phyloP scores from a whole-genome alignment of 2,797 vertebrate species.

The Brachyalestes nurse region DNA sequence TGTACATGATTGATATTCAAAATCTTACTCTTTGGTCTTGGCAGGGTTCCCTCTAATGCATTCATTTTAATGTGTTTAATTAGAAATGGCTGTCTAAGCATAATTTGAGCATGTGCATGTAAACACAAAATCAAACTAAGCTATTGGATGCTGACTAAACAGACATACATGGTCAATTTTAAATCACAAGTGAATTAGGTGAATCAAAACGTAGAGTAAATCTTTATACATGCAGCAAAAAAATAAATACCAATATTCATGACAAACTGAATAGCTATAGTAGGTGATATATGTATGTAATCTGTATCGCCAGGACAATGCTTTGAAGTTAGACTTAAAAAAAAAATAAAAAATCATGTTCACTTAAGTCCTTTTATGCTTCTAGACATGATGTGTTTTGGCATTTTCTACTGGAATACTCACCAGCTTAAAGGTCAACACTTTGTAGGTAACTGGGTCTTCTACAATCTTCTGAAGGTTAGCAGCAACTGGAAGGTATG shows the following conservation, averaged over 20 bases:
- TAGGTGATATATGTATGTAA: too few relatives aligned
- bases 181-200: neutral
- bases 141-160: neutral
- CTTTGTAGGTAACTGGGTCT: constrained; percentile 94
- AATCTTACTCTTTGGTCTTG: constrained; percentile 1
- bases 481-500: constrained; percentile 90
- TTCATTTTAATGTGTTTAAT: constrained; percentile 31
- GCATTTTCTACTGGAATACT: constrained; percentile 75
- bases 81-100: constrained; percentile 27
- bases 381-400: neutral
- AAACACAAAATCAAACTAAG: constrained; percentile 19
- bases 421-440: constrained; percentile 98
- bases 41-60: neutral
- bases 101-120: constrained; percentile 30
- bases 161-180: neutral
- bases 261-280: neutral
- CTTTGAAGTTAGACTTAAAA: neutral
- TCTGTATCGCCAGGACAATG: too few relatives aligned
- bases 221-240: neutral
- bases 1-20: constrained; percentile 8
- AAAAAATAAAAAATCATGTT: neutral
- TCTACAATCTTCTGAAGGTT: constrained; percentile 99
- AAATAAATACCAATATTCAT: neutral
- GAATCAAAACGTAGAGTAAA: neutral
- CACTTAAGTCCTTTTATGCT: neutral